phyloP scores from a whole-genome alignment of 2,888 invertebrate species.

The Dioctria rufipes region DNA sequence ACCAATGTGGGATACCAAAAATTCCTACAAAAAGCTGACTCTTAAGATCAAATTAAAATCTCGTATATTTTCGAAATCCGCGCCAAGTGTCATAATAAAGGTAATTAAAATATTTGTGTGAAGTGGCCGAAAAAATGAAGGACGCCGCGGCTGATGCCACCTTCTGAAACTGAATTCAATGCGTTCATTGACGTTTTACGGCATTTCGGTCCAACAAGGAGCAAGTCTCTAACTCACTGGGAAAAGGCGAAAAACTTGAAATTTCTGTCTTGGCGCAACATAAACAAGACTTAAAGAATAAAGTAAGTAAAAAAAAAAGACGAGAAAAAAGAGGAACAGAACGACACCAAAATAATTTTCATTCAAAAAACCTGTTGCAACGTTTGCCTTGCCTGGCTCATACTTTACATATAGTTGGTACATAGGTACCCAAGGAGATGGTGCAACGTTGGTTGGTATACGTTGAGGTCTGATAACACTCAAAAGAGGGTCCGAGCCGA shows the following conservation, averaged over 20 bases:
- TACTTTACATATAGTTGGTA: neutral
- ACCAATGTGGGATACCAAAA: too few species aligned
- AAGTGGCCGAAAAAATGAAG: neutral
- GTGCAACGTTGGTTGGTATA: conserved; percentile 14
- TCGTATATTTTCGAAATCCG: neutral
- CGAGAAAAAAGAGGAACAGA: neutral
- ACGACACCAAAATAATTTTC: conserved; percentile 47
- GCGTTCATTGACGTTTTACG: conserved; percentile 52
- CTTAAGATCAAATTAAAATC: too few species aligned
- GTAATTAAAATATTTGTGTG: conserved; percentile 51
- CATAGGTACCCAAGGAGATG: neutral
- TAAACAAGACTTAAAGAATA: conserved; percentile 22
- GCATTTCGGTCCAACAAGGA: conserved; percentile 8
- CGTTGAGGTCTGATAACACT: neutral
- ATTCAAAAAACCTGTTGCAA: conserved; percentile 51
- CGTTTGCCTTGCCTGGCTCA: neutral
- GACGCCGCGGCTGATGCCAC: neutral
- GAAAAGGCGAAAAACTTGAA: conserved; percentile 25
- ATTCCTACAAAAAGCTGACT: too few species aligned
- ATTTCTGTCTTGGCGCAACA: conserved; percentile 19
- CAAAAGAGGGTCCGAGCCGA: too few species aligned
- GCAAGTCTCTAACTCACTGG: neutral
- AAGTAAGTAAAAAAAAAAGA: conserved; percentile 1
- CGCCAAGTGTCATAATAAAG: conserved; percentile 46
- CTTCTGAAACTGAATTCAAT: neutral